Conservation (phyloP, 2,888 invertebrate species). For the Caenorhabditis drosophilae region DNA sequence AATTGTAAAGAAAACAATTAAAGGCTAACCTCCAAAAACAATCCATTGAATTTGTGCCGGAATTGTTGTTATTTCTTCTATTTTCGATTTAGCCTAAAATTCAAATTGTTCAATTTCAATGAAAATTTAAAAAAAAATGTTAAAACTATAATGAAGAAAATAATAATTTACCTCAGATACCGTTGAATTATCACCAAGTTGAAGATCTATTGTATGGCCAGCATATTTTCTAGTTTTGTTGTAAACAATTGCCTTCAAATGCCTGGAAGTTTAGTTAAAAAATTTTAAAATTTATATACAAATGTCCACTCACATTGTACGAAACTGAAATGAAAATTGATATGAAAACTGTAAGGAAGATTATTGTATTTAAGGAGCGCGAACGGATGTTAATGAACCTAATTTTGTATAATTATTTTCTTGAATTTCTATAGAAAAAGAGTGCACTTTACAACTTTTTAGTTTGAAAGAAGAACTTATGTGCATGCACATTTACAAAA, state of each 20-base stretch:
- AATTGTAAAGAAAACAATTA: too few species aligned
- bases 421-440: too few species aligned
- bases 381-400: too few species aligned
- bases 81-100: constrained; percentile 41
- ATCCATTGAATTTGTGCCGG: constrained; percentile 48
- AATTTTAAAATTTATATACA: not conserved
- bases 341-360: too few species aligned
- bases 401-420: too few species aligned
- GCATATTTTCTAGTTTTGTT: constrained; percentile 56
- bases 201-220: constrained; percentile 48
- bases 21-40: constrained; percentile 47
- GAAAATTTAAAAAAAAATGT: not conserved
- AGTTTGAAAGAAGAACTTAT: too few species aligned
- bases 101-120: not conserved
- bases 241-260: constrained; percentile 51
- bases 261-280: constrained; percentile 22
- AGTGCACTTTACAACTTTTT: too few species aligned
- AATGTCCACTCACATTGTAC: constrained; percentile 31
- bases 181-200: constrained; percentile 35
- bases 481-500: too few species aligned
- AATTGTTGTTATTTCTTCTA: constrained; percentile 42
- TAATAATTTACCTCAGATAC: constrained; percentile 34
- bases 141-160: too few species aligned
- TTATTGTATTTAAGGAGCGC: too few species aligned
- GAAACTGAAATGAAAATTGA: too few species aligned